phyloP scores from a whole-genome alignment of 2,888 invertebrate genomes.

The Tortricodes alternella region DNA sequence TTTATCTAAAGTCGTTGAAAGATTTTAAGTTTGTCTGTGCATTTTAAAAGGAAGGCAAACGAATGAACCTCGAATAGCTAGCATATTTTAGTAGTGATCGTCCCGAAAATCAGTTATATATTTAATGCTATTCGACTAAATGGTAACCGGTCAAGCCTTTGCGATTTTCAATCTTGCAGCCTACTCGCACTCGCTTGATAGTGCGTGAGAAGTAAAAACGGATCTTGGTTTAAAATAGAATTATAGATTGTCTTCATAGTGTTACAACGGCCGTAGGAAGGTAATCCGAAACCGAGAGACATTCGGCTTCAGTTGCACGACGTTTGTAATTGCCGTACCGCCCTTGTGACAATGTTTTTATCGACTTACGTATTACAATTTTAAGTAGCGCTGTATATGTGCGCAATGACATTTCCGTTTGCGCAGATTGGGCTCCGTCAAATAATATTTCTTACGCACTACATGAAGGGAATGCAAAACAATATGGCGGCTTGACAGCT shows the following conservation, averaged over 20 bases:
- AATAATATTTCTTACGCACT: neutral
- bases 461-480: neutral
- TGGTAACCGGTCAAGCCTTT: neutral
- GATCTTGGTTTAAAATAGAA: no score
- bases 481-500: neutral
- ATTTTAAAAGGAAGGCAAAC: neutral
- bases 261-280: no score
- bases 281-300: no score
- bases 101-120: slow-evolving; percentile 61
- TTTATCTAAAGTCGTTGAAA: slow-evolving; percentile 21
- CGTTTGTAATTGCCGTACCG: no score
- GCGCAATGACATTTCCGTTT: no score
- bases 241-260: no score
- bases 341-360: no score
- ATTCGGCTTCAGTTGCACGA: no score
- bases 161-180: neutral
- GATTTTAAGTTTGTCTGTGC: slow-evolving; percentile 19
- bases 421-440: no score
- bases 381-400: no score
- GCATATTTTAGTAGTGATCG: slow-evolving; percentile 62
- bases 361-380: no score
- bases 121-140: neutral
- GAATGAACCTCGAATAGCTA: neutral
- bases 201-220: no score
- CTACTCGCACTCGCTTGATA: neutral